Base-by-base conservation (phyloP, 2,797 vertebrate species). In the Oreochromis grahami region DNA sequence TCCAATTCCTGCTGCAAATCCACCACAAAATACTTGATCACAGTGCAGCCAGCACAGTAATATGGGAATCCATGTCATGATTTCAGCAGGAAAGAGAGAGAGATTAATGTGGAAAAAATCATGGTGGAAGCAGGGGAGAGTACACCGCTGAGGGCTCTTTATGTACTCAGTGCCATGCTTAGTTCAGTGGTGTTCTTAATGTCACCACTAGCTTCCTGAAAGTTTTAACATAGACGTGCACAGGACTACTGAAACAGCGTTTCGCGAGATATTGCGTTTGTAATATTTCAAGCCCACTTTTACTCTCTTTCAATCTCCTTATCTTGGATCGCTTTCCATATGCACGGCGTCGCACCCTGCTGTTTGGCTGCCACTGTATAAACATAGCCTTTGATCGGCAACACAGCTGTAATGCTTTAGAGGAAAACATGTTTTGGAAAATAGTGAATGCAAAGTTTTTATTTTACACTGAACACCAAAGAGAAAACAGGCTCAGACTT, bases 1-100 rank as follows among this genome's bases (percentile, higher is more conserved):
- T 56, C 26, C 36, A 52, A 51, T 84, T 87, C 72, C 50, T 88
- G 48, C 45, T 56, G 77, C 77, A 87, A 89, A 92, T 92, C 86
- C 58, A 56, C 70, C 11, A 5, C 43, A 87, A 86, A 88, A 81
- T 51, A 70, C 26, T 78, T 81, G 84, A 91, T 93, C 72, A 79
- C 84, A 87, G 70, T 79, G 76, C 76, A 84, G 85, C 77, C 77
- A 41, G 43, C 63, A 72, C 65, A 58, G 86, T 55, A 51, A 81
- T 83, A 85, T 34, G 45, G 45, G 45, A n/a, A 74, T 74, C 7
- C 4, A 1, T 74, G 70, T 32, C 70, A 50, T n/a, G 86, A 80
- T 80, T 86, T 77, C 32, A 91, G 80, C 45, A 7, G 9, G 84
- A 72, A 82, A 45, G 13, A 48, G 79, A 52, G 86, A 65, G 38